Conservation (phyloP, 2,888 invertebrate species). For the Stramonita haemastoma region DNA sequence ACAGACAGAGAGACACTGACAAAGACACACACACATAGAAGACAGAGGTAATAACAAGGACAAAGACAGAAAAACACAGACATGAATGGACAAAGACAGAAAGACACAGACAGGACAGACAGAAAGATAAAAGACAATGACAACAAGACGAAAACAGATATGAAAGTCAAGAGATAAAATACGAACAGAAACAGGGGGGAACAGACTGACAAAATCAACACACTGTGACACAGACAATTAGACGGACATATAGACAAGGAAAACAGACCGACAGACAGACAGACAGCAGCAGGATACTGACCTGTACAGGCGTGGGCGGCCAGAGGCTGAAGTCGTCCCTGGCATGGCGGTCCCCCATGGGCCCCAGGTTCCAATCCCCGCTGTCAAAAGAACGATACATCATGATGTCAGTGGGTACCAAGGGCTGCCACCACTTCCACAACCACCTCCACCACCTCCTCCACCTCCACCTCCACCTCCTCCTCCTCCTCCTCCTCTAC, state of each 20-base stretch:
- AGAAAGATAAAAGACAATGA: too few relatives aligned
- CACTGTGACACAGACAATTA: background rate
- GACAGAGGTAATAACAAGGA: too few relatives aligned
- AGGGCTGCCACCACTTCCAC: background rate
- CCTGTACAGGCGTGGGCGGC: slow-evolving; percentile 20
- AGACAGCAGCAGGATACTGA: background rate
- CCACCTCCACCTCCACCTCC: background rate
- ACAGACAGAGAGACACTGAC: too few relatives aligned
- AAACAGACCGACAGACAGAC: background rate
- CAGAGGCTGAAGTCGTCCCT: slow-evolving; percentile 40
- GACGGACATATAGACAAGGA: background rate
- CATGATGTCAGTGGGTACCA: background rate
- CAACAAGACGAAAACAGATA: too few relatives aligned
- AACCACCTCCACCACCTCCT: background rate
- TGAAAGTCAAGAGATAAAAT: too few relatives aligned
- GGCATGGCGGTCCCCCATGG: slow-evolving; percentile 37
- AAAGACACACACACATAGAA: too few relatives aligned
- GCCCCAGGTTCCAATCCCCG: slow-evolving; percentile 38
- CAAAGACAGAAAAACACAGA: too few relatives aligned
- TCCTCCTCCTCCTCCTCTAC: too few relatives aligned
- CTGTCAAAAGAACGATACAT: slow-evolving; percentile 46
- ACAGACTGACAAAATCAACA: too few relatives aligned
- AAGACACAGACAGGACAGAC: too few relatives aligned
- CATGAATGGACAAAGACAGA: too few relatives aligned
- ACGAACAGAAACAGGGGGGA: too few relatives aligned